These are phyloP conservation scores for Ivindomyrus marchei DNA, from an alignment of 2,113 vertebrate species.

Conservation along the genomic window DNA sequence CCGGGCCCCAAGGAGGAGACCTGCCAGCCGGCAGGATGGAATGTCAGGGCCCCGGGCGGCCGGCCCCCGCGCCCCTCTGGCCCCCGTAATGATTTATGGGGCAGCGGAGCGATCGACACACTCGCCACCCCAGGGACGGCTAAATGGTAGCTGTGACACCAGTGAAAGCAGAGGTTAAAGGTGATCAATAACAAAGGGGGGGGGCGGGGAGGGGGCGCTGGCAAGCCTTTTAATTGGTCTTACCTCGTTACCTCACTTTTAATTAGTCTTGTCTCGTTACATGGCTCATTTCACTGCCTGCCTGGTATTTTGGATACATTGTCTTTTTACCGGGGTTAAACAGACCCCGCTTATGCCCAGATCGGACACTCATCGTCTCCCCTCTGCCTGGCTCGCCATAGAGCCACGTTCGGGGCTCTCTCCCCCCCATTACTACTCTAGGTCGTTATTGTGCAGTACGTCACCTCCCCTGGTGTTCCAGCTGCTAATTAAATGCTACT, in stretches of 20 bases:
- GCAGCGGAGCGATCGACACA: constrained; percentile 70
- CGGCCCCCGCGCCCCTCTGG: constrained; percentile 37
- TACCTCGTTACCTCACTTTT: constrained; percentile 61
- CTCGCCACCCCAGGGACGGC: constrained; percentile 67
- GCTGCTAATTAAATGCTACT: neutral
- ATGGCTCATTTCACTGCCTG: constrained; percentile 47
- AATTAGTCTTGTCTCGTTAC: constrained; percentile 70
- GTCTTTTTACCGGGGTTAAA: no score
- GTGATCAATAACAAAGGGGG: constrained; percentile 82
- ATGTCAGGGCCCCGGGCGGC: constrained; percentile 43
- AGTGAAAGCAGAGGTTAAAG: constrained; percentile 83
- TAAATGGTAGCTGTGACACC: constrained; percentile 86
- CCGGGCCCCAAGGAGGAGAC: constrained; percentile 36
- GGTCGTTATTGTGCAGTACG: neutral
- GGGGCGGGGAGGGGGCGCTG: constrained; percentile 35
- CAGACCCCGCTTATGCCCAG: neutral
- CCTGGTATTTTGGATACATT: constrained; percentile 34
- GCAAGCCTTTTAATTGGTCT: constrained; percentile 72
- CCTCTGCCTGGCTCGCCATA: neutral
- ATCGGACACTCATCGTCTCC: neutral
- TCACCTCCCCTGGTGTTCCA: neutral
- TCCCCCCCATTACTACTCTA: neutral
- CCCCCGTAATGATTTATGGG: constrained; percentile 73
- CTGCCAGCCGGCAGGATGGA: constrained; percentile 39
- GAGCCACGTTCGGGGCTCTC: neutral